Percentiles rank a stretch among this genome's conserved stretches.
Conservation (phyloP, 2,888 invertebrate species). For the Norana najaformis region DNA sequence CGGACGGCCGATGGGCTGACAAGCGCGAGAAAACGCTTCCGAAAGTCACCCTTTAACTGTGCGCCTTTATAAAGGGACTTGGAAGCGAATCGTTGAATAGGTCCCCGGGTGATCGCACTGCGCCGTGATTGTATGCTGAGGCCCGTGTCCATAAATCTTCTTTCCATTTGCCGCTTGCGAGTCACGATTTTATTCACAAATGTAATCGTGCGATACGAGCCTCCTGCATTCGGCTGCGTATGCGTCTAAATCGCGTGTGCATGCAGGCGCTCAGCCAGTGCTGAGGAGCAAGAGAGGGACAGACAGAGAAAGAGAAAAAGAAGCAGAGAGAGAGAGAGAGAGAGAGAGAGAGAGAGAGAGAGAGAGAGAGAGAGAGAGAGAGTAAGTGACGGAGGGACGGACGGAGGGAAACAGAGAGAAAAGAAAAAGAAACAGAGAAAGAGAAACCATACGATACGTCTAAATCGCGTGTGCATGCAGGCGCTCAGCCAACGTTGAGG, state of each 20-base stretch:
- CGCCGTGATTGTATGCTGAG: not conserved
- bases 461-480: not conserved
- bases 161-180: conserved; percentile 5
- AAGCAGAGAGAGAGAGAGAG: too few species aligned
- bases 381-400: too few species aligned
- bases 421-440: not conserved
- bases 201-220: not conserved
- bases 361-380: too few species aligned
- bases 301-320: not conserved
- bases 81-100: not conserved
- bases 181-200: conserved; percentile 13
- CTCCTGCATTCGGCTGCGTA: not conserved
- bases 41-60: not conserved
- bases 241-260: too few species aligned
- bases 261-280: not conserved
- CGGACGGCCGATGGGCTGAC: not conserved
- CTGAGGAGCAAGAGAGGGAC: too few species aligned
- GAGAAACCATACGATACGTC: too few species aligned
- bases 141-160: not conserved
- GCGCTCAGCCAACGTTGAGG: not conserved
- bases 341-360: too few species aligned
- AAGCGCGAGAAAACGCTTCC: conserved; percentile 4
- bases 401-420: not conserved
- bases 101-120: not conserved
- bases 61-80: not conserved